Conservation (phyloP, 2,113 vertebrate species). For the Rafetus swinhoei region DNA sequence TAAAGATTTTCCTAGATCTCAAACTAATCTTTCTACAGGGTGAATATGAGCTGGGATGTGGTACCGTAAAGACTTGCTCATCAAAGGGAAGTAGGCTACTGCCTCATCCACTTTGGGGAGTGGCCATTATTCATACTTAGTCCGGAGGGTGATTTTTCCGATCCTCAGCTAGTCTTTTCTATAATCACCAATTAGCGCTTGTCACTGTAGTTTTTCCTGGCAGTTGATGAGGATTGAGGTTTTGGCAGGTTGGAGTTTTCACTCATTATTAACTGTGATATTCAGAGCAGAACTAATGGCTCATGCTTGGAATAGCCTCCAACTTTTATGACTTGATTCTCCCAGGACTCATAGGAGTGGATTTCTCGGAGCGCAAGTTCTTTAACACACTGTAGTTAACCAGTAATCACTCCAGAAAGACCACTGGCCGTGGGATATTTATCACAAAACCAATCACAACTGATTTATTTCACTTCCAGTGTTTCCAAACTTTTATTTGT, state of each 20-base stretch:
- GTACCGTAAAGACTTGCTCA: not conserved
- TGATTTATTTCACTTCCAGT: constrained; percentile 42
- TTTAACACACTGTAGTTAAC: constrained; percentile 35
- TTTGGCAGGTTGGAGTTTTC: constrained; percentile 4
- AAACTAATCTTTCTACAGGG: too few relatives aligned
- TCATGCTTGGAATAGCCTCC: not conserved
- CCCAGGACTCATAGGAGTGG: not conserved
- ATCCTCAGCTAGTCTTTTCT: constrained; percentile 23
- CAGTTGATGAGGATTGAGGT: constrained; percentile 40
- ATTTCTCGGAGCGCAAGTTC: not conserved
- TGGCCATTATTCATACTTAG: not conserved
- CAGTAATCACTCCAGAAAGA: constrained; percentile 33
- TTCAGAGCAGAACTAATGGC: constrained; percentile 58
- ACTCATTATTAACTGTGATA: constrained; percentile 17
- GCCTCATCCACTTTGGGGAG: not conserved
- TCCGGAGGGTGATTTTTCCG: constrained; percentile 2
- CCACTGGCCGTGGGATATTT: not conserved
- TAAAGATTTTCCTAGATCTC: not conserved
- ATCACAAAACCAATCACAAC: not conserved
- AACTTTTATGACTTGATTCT: constrained; percentile 6
- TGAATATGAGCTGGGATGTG: not conserved
- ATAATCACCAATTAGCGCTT: constrained; percentile 54
- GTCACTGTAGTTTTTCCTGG: constrained; percentile 28
- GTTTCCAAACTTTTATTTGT: not conserved
- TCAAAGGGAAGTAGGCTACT: not conserved